Base-by-base conservation (phyloP, 2,797 vertebrate genomes). In the Hydrolagus colliei region DNA sequence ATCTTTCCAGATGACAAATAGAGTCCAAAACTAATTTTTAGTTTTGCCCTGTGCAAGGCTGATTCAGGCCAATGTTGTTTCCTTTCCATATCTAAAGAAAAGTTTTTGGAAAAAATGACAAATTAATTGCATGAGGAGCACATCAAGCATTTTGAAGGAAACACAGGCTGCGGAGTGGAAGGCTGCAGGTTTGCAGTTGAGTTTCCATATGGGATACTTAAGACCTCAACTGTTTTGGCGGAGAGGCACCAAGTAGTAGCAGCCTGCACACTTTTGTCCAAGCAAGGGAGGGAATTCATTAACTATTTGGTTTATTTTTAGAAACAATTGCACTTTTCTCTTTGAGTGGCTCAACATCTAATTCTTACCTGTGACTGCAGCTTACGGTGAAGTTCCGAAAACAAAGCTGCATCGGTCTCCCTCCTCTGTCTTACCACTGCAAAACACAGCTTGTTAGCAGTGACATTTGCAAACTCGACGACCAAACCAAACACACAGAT, bases 331-430 rank as follows among this genome's bases (percentile, higher is more conserved):
- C 16, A n/a, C 61, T 63, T 73, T 0, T 52, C 41, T 52, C 41
- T 52, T 52, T 3, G 41, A 52, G 41, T 52, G 41, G 41, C 2
- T 52, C 41, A 52, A 3, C 41, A 52, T 2, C 14, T 9, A 32
- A 67, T 67, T 82, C 62, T 76, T 89, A 98, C 98, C 96, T 98
- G 98, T 0, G 97, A 97, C 90, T 98, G 94, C 2, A 99, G 95
- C 88, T 98, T 99, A 89, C 97, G 92, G 89, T 99, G 97, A 86
- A 99, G 95, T 87, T 99, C 97, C 0, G 98, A 97, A 90, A 99
- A 99, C 78, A 98, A 89, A 18, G 96, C 97, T 9, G 97, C 97
- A 9, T 98, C 97, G 4, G 93, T 92, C 89, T 97, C 97, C 87
- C 98, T 94, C 87, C 97, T 95, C 90, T 99, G 98, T 87, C 96